Evolutionary conservation across 2,888 invertebrate species (phyloP).

Genomic region (Tolmerus cingulatus): DNA sequence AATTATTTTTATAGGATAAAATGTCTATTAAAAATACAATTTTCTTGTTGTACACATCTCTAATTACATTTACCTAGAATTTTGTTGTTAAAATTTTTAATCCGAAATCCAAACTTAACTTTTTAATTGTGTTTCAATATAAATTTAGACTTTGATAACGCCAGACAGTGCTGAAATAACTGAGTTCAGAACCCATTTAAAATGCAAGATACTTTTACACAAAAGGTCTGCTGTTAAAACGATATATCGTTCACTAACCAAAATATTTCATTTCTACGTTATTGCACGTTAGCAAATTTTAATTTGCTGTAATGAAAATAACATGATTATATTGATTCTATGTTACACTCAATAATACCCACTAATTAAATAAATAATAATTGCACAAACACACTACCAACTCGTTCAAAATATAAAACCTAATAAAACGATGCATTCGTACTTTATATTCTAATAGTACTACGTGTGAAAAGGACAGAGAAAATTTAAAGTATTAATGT

Average conservation of each 20-base stretch:
- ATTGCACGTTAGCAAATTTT: neutral
- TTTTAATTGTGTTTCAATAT: neutral
- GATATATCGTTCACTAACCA: neutral
- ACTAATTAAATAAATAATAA: neutral
- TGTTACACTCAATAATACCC: neutral
- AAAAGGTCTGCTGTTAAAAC: neutral
- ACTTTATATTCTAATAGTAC: slow-evolving; percentile 5
- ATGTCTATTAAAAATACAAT: neutral
- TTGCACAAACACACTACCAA: neutral
- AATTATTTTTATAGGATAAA: neutral
- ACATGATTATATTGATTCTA: neutral
- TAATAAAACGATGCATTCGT: neutral
- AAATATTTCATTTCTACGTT: neutral
- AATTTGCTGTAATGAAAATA: neutral
- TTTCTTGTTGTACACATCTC: neutral
- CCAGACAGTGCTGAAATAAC: neutral
- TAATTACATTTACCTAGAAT: neutral
- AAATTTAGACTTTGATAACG: neutral
- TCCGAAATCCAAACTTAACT: neutral
- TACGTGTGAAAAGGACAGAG: slow-evolving; percentile 24
- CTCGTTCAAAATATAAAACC: neutral
- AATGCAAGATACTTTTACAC: neutral
- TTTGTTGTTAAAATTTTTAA: neutral
- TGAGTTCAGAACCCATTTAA: neutral
- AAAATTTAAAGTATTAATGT: slow-evolving; percentile 41